These are phyloP conservation scores for Lasioglossum marginatum DNA, from an alignment of 2,888 invertebrate species.

Conservation along the genomic window DNA sequence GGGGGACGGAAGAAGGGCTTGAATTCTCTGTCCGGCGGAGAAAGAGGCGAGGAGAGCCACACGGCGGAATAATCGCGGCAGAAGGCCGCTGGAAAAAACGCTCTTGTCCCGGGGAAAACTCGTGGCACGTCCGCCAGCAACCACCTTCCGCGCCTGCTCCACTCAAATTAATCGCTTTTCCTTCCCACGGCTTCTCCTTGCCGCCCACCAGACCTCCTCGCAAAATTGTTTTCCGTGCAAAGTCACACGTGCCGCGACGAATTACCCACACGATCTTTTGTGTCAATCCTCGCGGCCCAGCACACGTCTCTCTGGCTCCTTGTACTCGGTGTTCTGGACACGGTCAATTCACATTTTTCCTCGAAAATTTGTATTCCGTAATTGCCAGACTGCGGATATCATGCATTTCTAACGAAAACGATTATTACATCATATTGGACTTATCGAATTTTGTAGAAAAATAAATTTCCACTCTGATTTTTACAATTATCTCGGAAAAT, in stretches of 20 bases:
- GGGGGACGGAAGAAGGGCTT: slow-evolving; percentile 6
- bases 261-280: background rate
- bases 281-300: background rate
- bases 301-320: background rate
- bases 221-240: slow-evolving; percentile 3
- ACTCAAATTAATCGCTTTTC: slow-evolving; percentile 42
- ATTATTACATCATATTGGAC: no score
- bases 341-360: background rate
- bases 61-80: slow-evolving; percentile 50
- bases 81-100: slow-evolving; percentile 33
- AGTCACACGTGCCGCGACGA: background rate
- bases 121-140: slow-evolving; percentile 26
- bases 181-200: slow-evolving; percentile 12
- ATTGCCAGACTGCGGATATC: no score
- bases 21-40: slow-evolving; percentile 34
- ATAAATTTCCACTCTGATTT: no score
- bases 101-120: slow-evolving; percentile 18
- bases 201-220: background rate
- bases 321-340: background rate
- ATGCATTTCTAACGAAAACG: no score
- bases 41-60: slow-evolving; percentile 27
- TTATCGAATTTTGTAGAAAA: no score
- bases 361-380: no score
- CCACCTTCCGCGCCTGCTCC: slow-evolving; percentile 28
- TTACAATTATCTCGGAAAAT: no score